phyloP scores from a whole-genome alignment of 2,888 invertebrate species.

The Tachina fera region DNA sequence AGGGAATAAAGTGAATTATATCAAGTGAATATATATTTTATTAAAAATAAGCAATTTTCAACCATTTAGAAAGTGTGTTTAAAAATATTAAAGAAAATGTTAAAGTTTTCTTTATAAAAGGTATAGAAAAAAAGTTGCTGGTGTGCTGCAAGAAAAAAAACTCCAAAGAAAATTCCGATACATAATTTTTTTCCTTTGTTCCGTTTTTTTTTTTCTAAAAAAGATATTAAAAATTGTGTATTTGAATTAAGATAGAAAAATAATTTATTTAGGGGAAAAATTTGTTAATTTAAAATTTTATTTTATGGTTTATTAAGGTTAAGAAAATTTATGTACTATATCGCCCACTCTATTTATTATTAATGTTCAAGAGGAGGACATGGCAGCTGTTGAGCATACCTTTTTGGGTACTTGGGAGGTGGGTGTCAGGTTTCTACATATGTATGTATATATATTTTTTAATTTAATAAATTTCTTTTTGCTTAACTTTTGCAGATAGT shows the following conservation, averaged over 20 bases:
- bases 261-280: conserved; percentile 8
- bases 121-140: conserved; percentile 15
- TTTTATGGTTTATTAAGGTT: neutral
- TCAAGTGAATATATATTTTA: conserved; percentile 9
- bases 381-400: conserved; percentile 81
- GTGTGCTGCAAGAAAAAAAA: neutral
- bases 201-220: neutral
- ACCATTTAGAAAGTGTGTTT: neutral
- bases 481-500: conserved; percentile 75
- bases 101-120: conserved; percentile 34
- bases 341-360: conserved; percentile 70
- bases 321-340: conserved; percentile 45
- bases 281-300: conserved; percentile 10
- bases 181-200: conserved; percentile 48
- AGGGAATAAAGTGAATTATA: conserved; percentile 35
- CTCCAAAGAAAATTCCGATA: conserved; percentile 52
- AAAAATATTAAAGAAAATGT: conserved; percentile 4
- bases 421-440: conserved; percentile 72
- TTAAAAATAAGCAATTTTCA: conserved; percentile 10
- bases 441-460: neutral
- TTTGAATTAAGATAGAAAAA: neutral
- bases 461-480: conserved; percentile 11
- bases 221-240: conserved; percentile 1
- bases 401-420: conserved; percentile 86
- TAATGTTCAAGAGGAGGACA: conserved; percentile 57